Evolutionary conservation across 2,888 invertebrate genomes (phyloP).

Genomic region (Cactoblastis cactorum): DNA sequence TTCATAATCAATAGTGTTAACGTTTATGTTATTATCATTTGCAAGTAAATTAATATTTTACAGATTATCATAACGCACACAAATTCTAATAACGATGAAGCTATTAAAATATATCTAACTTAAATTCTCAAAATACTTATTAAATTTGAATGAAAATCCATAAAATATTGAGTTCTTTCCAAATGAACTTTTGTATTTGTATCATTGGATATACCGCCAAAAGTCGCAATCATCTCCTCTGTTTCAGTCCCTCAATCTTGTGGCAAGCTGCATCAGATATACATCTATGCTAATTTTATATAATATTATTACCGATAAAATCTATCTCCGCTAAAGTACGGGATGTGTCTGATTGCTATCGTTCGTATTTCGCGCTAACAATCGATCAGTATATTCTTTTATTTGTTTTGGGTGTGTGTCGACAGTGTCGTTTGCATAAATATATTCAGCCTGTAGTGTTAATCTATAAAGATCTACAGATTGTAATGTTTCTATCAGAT

Average conservation of each 20-base stretch:
- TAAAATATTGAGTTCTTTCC: no score
- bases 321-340: not conserved
- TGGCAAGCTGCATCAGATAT: not conserved
- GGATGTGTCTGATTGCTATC: slow-evolving; percentile 6
- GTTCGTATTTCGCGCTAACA: slow-evolving; percentile 5
- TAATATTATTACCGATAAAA: slow-evolving; percentile 9
- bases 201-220: no score
- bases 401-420: not conserved
- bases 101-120: no score
- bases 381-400: slow-evolving; percentile 1
- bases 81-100: no score
- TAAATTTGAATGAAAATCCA: no score
- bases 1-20: no score
- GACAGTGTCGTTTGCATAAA: not conserved
- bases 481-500: not conserved
- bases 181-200: no score
- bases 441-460: not conserved
- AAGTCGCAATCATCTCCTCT: not conserved
- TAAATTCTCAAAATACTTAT: no score
- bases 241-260: slow-evolving; percentile 6
- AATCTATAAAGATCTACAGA: not conserved
- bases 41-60: no score
- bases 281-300: slow-evolving; percentile 11
- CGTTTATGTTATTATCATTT: no score
- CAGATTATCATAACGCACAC: no score